These are phyloP conservation scores for Zenarchopterus dispar DNA, from an alignment of 2,797 vertebrate species.

Conservation along the genomic window DNA sequence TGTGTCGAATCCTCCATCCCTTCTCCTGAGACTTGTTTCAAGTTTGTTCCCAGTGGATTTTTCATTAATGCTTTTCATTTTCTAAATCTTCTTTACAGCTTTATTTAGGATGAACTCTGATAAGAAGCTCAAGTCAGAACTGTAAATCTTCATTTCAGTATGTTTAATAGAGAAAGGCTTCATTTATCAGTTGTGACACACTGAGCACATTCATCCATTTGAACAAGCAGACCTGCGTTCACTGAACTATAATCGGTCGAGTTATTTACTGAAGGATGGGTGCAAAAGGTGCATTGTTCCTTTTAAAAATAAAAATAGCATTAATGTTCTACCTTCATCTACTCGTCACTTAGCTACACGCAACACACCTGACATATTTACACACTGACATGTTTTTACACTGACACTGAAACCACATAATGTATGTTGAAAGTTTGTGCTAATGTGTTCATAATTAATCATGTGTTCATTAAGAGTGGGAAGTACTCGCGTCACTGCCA, in stretches of 20 bases:
- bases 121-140: too few species aligned
- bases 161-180: too few species aligned
- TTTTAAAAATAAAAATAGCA: not conserved
- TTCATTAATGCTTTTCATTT: too few species aligned
- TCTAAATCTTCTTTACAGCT: too few species aligned
- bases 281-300: not conserved
- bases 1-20: not conserved
- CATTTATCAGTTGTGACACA: too few species aligned
- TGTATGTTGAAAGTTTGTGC: not conserved
- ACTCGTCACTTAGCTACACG: not conserved
- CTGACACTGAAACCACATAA: slow-evolving; percentile 4
- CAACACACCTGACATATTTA: slow-evolving; percentile 14
- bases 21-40: slow-evolving; percentile 15
- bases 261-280: not conserved
- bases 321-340: not conserved
- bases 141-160: too few species aligned
- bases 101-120: too few species aligned
- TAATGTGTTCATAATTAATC: not conserved
- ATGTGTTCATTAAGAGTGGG: not conserved
- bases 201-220: not conserved
- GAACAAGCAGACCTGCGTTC: not conserved
- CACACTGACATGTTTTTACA: not conserved
- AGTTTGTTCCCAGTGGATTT: not conserved
- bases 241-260: not conserved
- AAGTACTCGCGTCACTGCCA: too few species aligned